These are phyloP conservation scores for Sinohyriopsis cumingii DNA, from an alignment of 2,888 invertebrate genomes.

Conservation along the genomic window DNA sequence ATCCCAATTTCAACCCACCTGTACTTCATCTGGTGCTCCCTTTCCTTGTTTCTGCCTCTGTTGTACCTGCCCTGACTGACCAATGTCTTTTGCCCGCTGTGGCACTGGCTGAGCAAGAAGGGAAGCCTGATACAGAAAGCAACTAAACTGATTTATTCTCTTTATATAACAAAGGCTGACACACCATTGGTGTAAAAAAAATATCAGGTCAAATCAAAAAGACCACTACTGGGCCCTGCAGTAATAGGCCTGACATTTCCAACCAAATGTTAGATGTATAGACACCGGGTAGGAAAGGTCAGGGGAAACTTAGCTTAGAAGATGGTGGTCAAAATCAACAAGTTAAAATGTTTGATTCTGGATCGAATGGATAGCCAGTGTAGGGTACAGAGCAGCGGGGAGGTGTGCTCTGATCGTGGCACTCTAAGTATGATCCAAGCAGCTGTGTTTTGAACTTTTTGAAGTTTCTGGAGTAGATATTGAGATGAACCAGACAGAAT, in stretches of 20 bases:
- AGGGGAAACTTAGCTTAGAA: too few species aligned
- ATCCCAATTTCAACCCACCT: slow-evolving; percentile 5
- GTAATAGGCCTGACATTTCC: not conserved
- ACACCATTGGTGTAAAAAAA: not conserved
- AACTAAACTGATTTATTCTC: not conserved
- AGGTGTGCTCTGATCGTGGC: too few species aligned
- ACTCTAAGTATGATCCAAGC: too few species aligned
- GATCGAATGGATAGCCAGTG: too few species aligned
- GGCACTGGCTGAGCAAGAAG: slow-evolving; percentile 45
- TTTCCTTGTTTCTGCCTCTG: slow-evolving; percentile 4
- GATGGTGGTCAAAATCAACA: too few species aligned
- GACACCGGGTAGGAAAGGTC: not conserved
- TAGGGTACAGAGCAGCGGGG: too few species aligned
- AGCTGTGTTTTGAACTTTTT: too few species aligned
- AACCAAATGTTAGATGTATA: not conserved
- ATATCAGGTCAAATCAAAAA: not conserved
- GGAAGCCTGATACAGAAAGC: slow-evolving; percentile 35
- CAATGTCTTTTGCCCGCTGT: slow-evolving; percentile 14
- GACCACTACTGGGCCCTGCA: not conserved
- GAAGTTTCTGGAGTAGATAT: too few species aligned
- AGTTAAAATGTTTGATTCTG: too few species aligned
- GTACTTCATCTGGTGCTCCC: slow-evolving; percentile 10
- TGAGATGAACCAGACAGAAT: too few species aligned
- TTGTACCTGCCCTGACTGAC: slow-evolving; percentile 12
- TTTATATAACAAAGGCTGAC: not conserved